Percentiles rank a stretch among this genome's conserved stretches.
These are phyloP conservation scores for Gambusia holbrooki DNA, from an alignment of 2,113 vertebrate species.

Conservation along the genomic window DNA sequence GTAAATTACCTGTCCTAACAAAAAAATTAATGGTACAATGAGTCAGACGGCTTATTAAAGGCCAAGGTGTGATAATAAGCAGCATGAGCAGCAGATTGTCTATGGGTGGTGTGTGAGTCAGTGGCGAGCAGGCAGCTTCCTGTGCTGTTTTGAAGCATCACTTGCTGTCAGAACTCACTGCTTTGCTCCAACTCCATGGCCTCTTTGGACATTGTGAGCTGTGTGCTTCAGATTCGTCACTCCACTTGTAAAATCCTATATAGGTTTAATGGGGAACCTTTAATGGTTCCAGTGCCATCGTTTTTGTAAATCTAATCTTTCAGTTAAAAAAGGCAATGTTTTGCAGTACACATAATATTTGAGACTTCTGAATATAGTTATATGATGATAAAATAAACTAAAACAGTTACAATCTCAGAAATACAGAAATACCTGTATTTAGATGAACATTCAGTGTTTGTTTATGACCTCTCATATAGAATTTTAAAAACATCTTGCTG, in stretches of 20 bases:
- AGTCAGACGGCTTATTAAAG: constrained; percentile 45
- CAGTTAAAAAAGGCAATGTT: too few species aligned
- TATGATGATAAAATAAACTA: too few species aligned
- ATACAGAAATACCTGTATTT: too few species aligned
- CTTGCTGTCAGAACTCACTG: background rate
- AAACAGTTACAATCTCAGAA: too few species aligned
- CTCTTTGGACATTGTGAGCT: background rate
- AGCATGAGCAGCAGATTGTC: background rate
- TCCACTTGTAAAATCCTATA: background rate
- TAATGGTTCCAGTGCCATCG: too few species aligned
- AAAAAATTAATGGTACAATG: constrained; percentile 20
- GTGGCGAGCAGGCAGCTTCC: background rate
- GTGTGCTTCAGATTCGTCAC: background rate
- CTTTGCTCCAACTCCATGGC: background rate
- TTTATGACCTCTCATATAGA: too few species aligned
- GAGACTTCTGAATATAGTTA: too few species aligned
- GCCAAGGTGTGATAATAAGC: constrained; percentile 33
- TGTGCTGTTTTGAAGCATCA: background rate
- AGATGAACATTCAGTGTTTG: too few species aligned
- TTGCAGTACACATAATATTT: too few species aligned
- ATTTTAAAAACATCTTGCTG: too few species aligned
- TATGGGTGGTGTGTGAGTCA: constrained; percentile 4
- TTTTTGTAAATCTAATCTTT: too few species aligned
- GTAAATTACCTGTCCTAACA: constrained; percentile 45
- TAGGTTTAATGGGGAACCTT: background rate